Evolutionary conservation across 2,797 vertebrate species (phyloP).

Genomic region (Tiaroga cobitis): DNA sequence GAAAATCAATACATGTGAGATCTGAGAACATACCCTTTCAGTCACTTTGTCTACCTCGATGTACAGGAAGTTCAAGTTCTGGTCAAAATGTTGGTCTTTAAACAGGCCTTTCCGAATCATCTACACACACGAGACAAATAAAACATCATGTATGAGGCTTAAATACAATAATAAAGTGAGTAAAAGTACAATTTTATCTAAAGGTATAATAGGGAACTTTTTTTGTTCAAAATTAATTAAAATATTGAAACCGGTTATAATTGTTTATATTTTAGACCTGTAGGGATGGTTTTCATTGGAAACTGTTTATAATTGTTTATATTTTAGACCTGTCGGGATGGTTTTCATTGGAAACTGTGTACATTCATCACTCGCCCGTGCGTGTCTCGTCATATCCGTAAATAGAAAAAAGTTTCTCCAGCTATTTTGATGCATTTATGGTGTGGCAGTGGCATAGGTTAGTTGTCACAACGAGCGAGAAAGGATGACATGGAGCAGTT

Average conservation of each 20-base stretch:
- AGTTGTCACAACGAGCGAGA: neutral
- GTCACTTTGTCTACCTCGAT: conserved; percentile 99
- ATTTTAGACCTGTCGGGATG: no score
- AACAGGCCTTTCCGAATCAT: conserved; percentile 99
- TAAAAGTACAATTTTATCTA: no score
- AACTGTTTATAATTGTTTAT: no score
- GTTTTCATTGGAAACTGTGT: no score
- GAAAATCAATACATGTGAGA: neutral
- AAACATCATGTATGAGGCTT: conserved; percentile 56
- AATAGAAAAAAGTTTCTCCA: no score
- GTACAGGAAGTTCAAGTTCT: conserved; percentile 99
- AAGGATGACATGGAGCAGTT: neutral
- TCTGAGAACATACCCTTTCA: conserved; percentile 87
- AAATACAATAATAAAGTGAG: neutral
- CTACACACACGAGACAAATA: conserved; percentile 75
- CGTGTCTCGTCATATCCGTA: no score
- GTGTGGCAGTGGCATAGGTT: neutral
- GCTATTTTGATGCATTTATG: neutral
- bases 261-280: neutral
- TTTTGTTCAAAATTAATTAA: neutral
- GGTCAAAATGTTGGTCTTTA: conserved; percentile 99
- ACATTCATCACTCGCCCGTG: no score
- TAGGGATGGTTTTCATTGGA: neutral
- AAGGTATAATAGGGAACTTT: no score
- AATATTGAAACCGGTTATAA: neutral